phyloP scores from a whole-genome alignment of 2,797 vertebrate genomes.

The Falco berigora region DNA sequence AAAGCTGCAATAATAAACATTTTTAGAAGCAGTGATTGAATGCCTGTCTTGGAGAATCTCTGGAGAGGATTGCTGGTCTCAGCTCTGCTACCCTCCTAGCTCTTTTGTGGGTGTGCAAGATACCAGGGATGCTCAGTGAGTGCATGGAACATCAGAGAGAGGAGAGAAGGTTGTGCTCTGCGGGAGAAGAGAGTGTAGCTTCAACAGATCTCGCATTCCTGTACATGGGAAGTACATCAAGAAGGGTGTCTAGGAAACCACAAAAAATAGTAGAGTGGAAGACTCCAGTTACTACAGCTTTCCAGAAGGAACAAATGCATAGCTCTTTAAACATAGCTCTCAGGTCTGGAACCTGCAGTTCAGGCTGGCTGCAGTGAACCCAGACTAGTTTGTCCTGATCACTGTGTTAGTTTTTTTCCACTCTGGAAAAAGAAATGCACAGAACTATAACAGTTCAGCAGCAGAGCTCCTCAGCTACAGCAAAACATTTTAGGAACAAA shows the following conservation, averaged over 20 bases:
- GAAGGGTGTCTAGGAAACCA: neutral
- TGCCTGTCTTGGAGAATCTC: neutral
- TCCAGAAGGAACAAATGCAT: neutral
- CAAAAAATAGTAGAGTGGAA: neutral
- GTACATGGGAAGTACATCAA: neutral
- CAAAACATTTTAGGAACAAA: neutral
- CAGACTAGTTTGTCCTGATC: neutral
- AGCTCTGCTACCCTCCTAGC: neutral
- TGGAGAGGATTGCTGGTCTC: neutral
- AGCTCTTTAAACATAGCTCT: neutral
- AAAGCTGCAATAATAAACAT: neutral
- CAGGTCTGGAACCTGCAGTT: neutral
- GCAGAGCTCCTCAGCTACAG: neutral
- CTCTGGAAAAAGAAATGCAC: neutral
- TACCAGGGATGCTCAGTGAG: neutral
- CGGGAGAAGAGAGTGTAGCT: neutral
- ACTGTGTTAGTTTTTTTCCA: neutral
- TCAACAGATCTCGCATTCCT: neutral
- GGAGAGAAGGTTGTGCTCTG: neutral
- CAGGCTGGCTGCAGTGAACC: neutral
- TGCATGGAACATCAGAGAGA: neutral
- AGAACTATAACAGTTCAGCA: neutral
- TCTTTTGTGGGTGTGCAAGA: neutral
- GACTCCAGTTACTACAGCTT: neutral
- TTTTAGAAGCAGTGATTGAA: neutral